phyloP scores from a whole-genome alignment of 2,113 vertebrate species.

The Gymnobelideus leadbeateri region DNA sequence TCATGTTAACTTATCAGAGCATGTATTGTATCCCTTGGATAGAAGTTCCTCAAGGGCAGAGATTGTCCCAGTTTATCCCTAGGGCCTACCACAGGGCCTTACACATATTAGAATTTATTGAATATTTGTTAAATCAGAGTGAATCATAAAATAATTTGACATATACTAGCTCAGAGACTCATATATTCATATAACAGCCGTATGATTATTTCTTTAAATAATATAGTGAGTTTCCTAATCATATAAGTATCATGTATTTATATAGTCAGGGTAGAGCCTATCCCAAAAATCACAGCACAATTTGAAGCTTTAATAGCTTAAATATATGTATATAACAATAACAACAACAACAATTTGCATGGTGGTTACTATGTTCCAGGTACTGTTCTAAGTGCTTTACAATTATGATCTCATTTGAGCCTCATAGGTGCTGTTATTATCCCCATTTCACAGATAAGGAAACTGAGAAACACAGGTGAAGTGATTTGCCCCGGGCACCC shows the following conservation, averaged over 20 bases:
- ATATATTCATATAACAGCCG: background rate
- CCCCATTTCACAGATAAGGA: background rate
- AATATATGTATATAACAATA: background rate
- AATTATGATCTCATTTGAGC: no score
- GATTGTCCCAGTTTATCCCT: background rate
- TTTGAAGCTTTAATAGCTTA: background rate
- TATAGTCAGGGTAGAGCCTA: no score
- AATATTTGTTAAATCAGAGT: background rate
- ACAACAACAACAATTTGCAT: background rate
- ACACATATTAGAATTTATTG: background rate
- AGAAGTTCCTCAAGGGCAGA: background rate
- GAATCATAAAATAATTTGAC: background rate
- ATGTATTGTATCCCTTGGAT: background rate
- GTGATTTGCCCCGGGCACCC: no score
- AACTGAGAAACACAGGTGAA: no score
- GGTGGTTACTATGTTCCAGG: no score
- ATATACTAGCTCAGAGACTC: background rate
- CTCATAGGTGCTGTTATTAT: background rate
- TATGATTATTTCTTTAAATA: background rate
- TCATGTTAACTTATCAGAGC: background rate
- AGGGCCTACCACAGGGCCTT: background rate
- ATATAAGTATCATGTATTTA: no score
- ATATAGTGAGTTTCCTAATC: background rate
- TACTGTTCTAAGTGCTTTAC: background rate
- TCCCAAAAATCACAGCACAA: background rate